These are phyloP conservation scores for Indri indri DNA, from an alignment of 2,113 vertebrate species.

Conservation along the genomic window DNA sequence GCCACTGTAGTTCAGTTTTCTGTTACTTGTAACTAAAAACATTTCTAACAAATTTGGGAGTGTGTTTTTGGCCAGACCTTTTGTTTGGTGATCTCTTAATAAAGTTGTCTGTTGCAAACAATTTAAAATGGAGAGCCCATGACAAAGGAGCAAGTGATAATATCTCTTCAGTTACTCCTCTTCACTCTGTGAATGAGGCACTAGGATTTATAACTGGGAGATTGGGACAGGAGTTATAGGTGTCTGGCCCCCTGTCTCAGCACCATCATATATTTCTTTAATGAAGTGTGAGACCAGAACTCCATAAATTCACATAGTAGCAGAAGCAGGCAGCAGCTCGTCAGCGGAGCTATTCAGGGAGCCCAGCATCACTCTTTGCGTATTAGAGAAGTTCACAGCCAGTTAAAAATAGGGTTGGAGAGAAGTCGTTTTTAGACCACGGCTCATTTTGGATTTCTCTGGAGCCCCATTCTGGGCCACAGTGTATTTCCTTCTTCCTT, in stretches of 20 bases:
- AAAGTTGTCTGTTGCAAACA: background rate
- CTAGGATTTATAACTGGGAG: constrained; percentile 72
- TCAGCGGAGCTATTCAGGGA: constrained; percentile 84
- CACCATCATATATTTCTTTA: constrained; percentile 80
- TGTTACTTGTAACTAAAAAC: background rate
- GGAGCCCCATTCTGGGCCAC: constrained; percentile 72
- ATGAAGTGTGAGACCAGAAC: constrained; percentile 82
- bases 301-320: constrained; percentile 86
- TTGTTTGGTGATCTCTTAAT: constrained; percentile 18
- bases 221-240: constrained; percentile 77
- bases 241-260: constrained; percentile 77
- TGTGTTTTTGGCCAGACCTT: background rate
- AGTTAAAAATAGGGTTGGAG: constrained; percentile 85
- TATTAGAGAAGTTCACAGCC: constrained; percentile 84
- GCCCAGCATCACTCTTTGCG: constrained; percentile 77
- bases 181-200: background rate
- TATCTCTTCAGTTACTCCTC: background rate
- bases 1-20: background rate
- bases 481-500: constrained; percentile 72
- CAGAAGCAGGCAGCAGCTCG: constrained; percentile 76
- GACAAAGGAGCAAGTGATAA: background rate
- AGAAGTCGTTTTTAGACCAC: constrained; percentile 79
- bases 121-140: background rate
- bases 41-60: background rate
- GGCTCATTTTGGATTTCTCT: constrained; percentile 82